Evolutionary conservation across 2,113 vertebrate species (phyloP), one percentile per base, ranked within the genome.

Genomic region (Phalacrocorax brasilianus): DNA sequence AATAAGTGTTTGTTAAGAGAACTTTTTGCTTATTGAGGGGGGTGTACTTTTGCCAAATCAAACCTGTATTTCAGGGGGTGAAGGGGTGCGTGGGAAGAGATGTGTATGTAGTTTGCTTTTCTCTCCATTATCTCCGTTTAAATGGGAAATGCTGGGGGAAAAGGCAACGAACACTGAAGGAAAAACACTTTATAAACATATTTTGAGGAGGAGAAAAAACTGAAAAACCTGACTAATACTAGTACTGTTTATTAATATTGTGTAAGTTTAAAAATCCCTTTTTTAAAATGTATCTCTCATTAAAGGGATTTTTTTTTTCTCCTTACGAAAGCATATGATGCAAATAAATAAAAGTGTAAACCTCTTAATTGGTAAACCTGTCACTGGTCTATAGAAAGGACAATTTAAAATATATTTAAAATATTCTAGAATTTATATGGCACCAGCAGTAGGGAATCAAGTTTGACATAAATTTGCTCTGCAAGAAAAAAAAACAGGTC

Each of bases 51-150:
- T 56, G 68, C 10, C 70, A 83, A 89, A 61, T 50, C 1, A 3
- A 53, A 56, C 0, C 0, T 50, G 4, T 63, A 35, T 65, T 65
- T n/a, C 3, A 5, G 16, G 11, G 16, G 38, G 10, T 45, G 44
- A 22, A 30, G 7, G 8, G 4, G 6, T 5, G 4, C 14, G 2
- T 22, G n/a, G 26, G 11, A 55, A 45, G 35, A 40, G 22, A 35
- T 18, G 18, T 16, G 4, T 3, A 33, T 19, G 23, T 80, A 70
- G 26, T 68, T 92, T 76, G 33, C 33, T 74, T 85, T 91, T 56
- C 42, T 50, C n/a, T 79, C 47, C 17, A 16, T 70, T 66, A 26
- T 87, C 35, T 79, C 19, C 61, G 12, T 73, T 70, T 67, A 62
- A 89, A 33, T 44, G 49, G 26, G n/a, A 89, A 55, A 44, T 77